phyloP scores from a whole-genome alignment of 1,140 invertebrate species.

The Vanessa tameamea region DNA sequence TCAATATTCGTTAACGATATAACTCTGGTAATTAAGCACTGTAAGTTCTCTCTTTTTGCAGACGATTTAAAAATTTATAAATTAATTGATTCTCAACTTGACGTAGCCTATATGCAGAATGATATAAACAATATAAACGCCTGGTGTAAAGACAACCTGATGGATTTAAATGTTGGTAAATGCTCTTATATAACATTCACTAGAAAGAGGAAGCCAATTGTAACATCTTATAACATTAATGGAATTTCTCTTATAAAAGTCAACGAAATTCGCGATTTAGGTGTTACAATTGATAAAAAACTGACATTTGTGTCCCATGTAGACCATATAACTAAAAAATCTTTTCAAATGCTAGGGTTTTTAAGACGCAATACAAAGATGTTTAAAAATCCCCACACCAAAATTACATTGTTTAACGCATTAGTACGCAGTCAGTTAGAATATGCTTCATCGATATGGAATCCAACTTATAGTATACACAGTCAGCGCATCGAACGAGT shows the following conservation, averaged over 20 bases:
- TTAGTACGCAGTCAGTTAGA: conserved; percentile 29
- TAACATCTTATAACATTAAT: neutral
- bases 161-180: conserved; percentile 7
- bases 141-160: conserved; percentile 26
- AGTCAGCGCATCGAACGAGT: conserved; percentile 21
- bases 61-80: no score
- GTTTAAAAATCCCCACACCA: neutral
- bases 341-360: neutral
- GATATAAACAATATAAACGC: conserved; percentile 22
- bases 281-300: conserved; percentile 4
- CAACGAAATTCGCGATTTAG: conserved; percentile 5
- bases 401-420: conserved; percentile 22
- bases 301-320: neutral
- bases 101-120: conserved; percentile 27
- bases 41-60: conserved; percentile 36
- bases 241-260: neutral
- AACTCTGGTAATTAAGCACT: conserved; percentile 26
- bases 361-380: no score
- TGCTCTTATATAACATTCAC: conserved; percentile 6
- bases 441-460: conserved; percentile 28
- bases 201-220: conserved; percentile 1
- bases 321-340: neutral
- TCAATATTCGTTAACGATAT: conserved; percentile 54
- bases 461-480: conserved; percentile 9
- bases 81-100: conserved; percentile 22